These are phyloP conservation scores for Proterorhinus semilunaris DNA, from an alignment of 2,113 vertebrate genomes.

Conservation along the genomic window DNA sequence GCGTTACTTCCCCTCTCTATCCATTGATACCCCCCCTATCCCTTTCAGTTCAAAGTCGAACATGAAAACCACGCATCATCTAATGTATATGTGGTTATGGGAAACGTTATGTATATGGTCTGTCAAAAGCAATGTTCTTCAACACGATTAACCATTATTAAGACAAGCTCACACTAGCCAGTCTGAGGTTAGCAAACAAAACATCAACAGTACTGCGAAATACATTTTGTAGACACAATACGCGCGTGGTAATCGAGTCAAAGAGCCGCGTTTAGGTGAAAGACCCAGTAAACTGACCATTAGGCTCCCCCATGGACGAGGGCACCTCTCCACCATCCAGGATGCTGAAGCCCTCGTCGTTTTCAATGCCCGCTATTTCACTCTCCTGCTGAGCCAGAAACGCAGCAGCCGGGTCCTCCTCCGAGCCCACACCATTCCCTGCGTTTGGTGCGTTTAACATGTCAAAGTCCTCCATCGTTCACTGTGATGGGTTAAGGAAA, in stretches of 20 bases:
- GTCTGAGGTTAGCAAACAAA: constrained; percentile 30
- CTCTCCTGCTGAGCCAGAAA: constrained; percentile 92
- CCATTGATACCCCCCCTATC: constrained; percentile 3
- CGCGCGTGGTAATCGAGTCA: neutral
- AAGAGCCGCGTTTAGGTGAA: neutral
- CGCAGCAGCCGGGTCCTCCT: constrained; percentile 90
- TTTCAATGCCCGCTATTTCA: constrained; percentile 92
- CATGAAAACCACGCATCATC: neutral
- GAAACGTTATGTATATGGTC: neutral
- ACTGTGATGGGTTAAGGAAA: neutral
- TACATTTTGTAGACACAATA: neutral
- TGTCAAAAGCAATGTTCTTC: neutral
- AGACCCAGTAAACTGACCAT: constrained; percentile 54
- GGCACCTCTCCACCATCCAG: constrained; percentile 88
- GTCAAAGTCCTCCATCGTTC: constrained; percentile 80
- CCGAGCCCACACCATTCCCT: constrained; percentile 75
- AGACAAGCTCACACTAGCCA: constrained; percentile 13
- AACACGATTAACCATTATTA: neutral
- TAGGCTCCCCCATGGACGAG: constrained; percentile 67
- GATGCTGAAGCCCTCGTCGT: constrained; percentile 89
- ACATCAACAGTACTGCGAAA: neutral
- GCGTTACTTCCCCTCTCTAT: neutral
- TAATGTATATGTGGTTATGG: neutral
- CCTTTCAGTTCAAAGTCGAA: neutral
- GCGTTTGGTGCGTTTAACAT: constrained; percentile 70